Evolutionary conservation across 2,888 invertebrate species (phyloP), one percentile per base, ranked within the genome.

Genomic region (Cephus pygmeus): DNA sequence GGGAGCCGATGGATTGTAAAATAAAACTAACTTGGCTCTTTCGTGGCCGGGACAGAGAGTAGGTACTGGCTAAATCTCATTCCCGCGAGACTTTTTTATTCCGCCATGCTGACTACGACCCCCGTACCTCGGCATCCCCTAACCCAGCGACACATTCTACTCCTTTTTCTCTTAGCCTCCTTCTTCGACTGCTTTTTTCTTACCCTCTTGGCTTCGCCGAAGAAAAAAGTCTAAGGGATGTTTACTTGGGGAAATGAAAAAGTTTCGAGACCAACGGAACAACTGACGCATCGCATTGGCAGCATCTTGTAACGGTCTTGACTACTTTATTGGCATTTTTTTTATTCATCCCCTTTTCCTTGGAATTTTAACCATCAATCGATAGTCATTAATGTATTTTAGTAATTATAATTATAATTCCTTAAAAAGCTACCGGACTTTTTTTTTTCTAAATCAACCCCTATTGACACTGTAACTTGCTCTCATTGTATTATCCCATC

Each of bases 21-120:
- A 91, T 91, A 91, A 91, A 91, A 91, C 91, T 90, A 90, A 90
- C 90, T 91, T 89, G 88, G 88, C 91, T 90, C 86, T 90, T 89
- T 89, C 88, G 87, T 88, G 87, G 85, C 84, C 83, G 84, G 85
- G 82, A 87, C 85, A 83, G 85, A 87, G 87, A 87, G 86, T 84
- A 84, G 82, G 87, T 87, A 86, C 84, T 83, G 82, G 85, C 86
- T 87, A 90, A 91, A 91, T 90, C 90, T 90, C 88, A 91, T 91
- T 91, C 87, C 88, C 87, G 85, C 85, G 86, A 86, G 88, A 86
- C 85, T 85, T 85, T 69, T 75, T 76, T 73, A 35, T 40, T 30
- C 11, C 73, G 9, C 31, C 34, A 12, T 73, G 33, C 76, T 30
- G 56, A 34, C 33, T 69, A 34, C 56, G 12, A 12, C 69, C 69